These are phyloP conservation scores for Phyllostomus discolor DNA, from an alignment of 2,113 vertebrate species.

Conservation along the genomic window DNA sequence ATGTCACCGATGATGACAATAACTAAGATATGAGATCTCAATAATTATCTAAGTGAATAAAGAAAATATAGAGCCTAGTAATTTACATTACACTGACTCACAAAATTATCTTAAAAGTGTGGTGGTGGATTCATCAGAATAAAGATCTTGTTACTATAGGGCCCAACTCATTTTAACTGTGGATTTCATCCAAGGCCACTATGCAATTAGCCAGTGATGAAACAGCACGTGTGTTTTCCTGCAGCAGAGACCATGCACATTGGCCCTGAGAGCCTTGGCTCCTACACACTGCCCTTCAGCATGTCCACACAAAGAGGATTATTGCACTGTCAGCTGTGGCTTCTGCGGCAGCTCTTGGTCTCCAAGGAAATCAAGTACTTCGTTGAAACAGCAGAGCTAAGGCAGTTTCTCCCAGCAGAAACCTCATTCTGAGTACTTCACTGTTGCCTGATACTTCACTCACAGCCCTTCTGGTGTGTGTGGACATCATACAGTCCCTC, in stretches of 20 bases:
- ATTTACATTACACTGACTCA: background rate
- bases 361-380: background rate
- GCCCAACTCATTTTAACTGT: background rate
- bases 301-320: background rate
- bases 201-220: background rate
- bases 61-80: background rate
- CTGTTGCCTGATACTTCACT: background rate
- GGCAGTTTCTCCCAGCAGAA: background rate
- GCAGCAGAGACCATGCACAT: rapidly evolving
- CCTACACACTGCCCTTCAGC: background rate
- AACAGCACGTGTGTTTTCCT: too few species aligned
- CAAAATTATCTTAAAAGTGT: background rate
- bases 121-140: background rate
- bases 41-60: too few species aligned
- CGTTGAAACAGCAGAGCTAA: background rate
- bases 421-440: background rate
- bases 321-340: background rate
- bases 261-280: background rate
- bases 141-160: background rate
- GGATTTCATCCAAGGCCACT: too few species aligned
- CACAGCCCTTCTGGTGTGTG: background rate
- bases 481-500: background rate
- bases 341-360: background rate
- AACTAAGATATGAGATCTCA: too few species aligned
- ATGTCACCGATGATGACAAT: too few species aligned